Base-by-base conservation (phyloP, 2,888 invertebrate genomes). In the Thelaira solivaga region DNA sequence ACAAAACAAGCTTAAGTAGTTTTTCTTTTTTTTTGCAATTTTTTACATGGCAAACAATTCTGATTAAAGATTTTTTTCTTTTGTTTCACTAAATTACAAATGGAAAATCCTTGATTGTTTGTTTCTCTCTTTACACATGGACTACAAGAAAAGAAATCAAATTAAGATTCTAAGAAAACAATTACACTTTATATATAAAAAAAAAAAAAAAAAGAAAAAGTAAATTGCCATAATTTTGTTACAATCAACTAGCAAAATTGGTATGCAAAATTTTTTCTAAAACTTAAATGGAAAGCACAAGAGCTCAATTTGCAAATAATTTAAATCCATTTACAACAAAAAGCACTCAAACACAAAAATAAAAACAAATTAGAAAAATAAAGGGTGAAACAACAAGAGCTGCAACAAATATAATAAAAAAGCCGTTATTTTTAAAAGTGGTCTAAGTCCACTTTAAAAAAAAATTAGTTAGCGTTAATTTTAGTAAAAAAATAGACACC, bases 201-300 rank as follows among this genome's bases (percentile, higher is more conserved):
- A 22, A 47, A 55, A 57, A 67, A 55, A n/a, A n/a, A 36, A 57
- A 57, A 57, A 36, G 31, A 47, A 55, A 57, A 67, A 55, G 34
- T 18, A 67, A 67, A 68, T 68, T 68, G 47, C 57, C 57, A 68
- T 68, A 68, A 68, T 57, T 68, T 68, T n/a, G 10, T 39, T 20
- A 29, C 57, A 36, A 57, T 68, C 57, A 45, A 57, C 13, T 29
- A 47, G 20, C 36, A 57, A 57, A 57, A 36, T 57, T 57, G 20
- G 6, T 68, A 68, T 57, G 57, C 45, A 57, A 68, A n/a, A 68
- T 29, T 68, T 47, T 7, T 26, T 39, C 10, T 20, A 7, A 39
- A 57, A 29, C 57, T 6, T 10, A 47, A 68, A 57, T 68, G 57
- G 13, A 26, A 45, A 45, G 22, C 13, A 53, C 22, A 43, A 67